phyloP scores from a whole-genome alignment of 2,113 vertebrate species.

The Hyperopisus bebe region DNA sequence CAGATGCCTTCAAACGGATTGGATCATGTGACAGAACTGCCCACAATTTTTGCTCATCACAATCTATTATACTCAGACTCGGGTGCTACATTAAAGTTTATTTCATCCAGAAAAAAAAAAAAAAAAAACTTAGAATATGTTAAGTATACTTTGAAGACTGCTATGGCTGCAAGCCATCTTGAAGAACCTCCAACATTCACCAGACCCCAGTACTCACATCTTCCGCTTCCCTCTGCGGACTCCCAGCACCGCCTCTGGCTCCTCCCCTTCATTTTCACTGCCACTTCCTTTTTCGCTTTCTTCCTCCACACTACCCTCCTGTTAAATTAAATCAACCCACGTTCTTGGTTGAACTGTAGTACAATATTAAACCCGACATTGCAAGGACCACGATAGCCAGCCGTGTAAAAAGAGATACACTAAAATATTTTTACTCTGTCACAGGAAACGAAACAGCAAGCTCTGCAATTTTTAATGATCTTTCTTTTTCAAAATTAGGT shows the following conservation, averaged over 20 bases:
- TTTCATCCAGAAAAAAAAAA: not conserved
- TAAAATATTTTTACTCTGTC: not conserved
- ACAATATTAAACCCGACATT: not conserved
- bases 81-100: not conserved
- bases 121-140: not conserved
- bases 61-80: not conserved
- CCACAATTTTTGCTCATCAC: not conserved
- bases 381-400: not conserved
- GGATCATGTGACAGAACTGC: not conserved
- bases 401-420: not conserved
- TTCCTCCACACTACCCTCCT: slow-evolving; percentile 49
- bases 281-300: slow-evolving; percentile 32
- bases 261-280: slow-evolving; percentile 58
- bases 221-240: slow-evolving; percentile 54
- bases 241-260: slow-evolving; percentile 67
- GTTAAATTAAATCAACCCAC: not conserved
- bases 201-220: slow-evolving; percentile 61
- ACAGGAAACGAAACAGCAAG: not conserved
- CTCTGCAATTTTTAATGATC: not conserved
- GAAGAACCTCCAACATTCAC: not conserved
- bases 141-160: not conserved
- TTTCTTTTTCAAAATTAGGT: not conserved
- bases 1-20: slow-evolving; percentile 58
- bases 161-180: not conserved
- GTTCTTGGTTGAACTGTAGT: not conserved